phyloP scores from a whole-genome alignment of 2,888 invertebrate species.

The Drosophila subsilvestris region DNA sequence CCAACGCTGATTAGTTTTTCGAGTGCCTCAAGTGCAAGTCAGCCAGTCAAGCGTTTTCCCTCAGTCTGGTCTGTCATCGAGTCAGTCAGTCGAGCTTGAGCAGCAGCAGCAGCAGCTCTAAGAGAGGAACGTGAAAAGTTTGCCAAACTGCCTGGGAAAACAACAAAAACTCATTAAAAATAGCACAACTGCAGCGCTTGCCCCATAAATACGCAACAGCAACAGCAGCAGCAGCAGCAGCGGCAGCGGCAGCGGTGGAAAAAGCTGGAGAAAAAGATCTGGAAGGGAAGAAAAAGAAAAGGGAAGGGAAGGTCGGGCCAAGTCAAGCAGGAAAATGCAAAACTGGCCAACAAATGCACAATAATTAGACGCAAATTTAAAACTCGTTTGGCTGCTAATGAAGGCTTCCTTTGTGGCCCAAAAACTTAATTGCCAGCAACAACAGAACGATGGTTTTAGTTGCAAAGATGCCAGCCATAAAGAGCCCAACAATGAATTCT shows the following conservation, averaged over 20 bases:
- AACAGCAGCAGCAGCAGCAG: conserved; percentile 7
- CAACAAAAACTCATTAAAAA: conserved; percentile 73
- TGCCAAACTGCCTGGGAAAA: conserved; percentile 46
- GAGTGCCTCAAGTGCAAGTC: conserved; percentile 70
- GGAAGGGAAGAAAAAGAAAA: neutral
- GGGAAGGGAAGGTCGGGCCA: conserved; percentile 4
- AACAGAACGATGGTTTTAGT: neutral
- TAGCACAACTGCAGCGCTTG: conserved; percentile 63
- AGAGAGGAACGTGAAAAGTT: conserved; percentile 64
- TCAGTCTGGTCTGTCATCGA: conserved; percentile 45
- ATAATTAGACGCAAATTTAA: conserved; percentile 67
- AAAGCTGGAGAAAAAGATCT: conserved; percentile 1
- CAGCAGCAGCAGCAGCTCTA: conserved; percentile 38
- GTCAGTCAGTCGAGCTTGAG: conserved; percentile 31
- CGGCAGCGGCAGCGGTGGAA: conserved; percentile 1
- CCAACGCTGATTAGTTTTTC: conserved; percentile 75
- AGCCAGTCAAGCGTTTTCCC: conserved; percentile 53
- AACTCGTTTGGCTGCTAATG: conserved; percentile 56
- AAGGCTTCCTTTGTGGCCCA: conserved; percentile 41
- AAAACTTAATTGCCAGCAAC: conserved; percentile 15
- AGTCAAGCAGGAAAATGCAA: conserved; percentile 36
- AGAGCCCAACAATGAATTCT: neutral
- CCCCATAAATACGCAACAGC: conserved; percentile 58
- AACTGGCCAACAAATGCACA: conserved; percentile 60
- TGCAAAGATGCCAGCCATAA: conserved; percentile 11